A percentile compares a stretch with the other conserved stretches of the same genome.
Evolutionary conservation across 2,113 vertebrate genomes (phyloP).

Genomic region (Caranx ignobilis): DNA sequence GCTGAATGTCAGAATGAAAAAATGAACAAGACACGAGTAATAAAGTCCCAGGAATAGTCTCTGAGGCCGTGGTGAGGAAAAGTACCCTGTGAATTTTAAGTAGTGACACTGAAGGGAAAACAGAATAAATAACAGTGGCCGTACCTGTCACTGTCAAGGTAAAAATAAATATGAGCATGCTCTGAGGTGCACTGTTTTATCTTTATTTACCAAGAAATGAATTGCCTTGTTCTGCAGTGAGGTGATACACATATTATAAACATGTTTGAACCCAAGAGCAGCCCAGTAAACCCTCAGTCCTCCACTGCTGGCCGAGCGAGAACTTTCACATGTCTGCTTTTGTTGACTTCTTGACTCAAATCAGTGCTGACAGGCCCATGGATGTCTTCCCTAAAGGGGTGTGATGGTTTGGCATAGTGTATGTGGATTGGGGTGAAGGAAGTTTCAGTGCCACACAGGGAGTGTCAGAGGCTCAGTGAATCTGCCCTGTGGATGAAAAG

Average conservation of each 20-base stretch:
- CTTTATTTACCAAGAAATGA: slow-evolving; percentile 38
- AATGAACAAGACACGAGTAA: background rate
- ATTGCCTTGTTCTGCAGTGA: slow-evolving; percentile 19
- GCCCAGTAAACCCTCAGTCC: background rate
- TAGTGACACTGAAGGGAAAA: slow-evolving; percentile 36
- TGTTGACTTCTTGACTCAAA: slow-evolving; percentile 68
- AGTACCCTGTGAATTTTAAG: slow-evolving; percentile 30
- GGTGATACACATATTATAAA: slow-evolving; percentile 21
- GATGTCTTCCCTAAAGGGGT: slow-evolving; percentile 60
- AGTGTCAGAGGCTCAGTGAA: slow-evolving; percentile 36
- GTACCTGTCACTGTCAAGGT: slow-evolving; percentile 42
- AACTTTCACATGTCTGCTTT: slow-evolving; percentile 31
- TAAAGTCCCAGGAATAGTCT: slow-evolving; percentile 20
- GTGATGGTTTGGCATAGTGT: slow-evolving; percentile 53
- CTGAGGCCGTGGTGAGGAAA: slow-evolving; percentile 13
- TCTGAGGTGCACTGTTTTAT: background rate
- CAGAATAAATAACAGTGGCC: slow-evolving; percentile 19
- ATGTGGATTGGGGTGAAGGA: background rate
- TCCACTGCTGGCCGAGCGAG: slow-evolving; percentile 7
- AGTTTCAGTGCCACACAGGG: slow-evolving; percentile 35
- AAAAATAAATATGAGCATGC: slow-evolving; percentile 65
- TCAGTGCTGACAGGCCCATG: slow-evolving; percentile 67
- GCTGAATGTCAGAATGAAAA: background rate
- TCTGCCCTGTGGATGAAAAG: slow-evolving; percentile 66
- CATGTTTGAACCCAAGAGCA: slow-evolving; percentile 18